phyloP scores from a whole-genome alignment of 2,113 vertebrate genomes.

The Oncorhynchus keta region DNA sequence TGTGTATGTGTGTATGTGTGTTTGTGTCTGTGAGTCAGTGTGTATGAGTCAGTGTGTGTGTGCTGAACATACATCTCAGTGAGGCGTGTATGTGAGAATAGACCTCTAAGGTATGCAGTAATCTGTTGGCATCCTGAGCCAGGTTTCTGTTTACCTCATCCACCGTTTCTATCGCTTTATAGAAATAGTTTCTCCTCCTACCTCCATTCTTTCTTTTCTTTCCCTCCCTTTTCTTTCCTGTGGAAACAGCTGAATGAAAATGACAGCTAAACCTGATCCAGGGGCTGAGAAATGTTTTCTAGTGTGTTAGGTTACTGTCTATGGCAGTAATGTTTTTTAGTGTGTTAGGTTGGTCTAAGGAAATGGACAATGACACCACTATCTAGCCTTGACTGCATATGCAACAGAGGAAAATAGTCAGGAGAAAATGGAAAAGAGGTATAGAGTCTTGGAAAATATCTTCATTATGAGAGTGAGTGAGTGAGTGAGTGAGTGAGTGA shows the following conservation, averaged over 20 bases:
- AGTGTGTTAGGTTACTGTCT: neutral
- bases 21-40: neutral
- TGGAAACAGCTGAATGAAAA: constrained; percentile 52
- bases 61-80: constrained; percentile 5
- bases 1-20: constrained; percentile 14
- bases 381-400: constrained; percentile 6
- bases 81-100: constrained; percentile 1
- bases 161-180: constrained; percentile 55
- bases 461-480: neutral
- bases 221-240: constrained; percentile 19
- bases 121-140: constrained; percentile 60
- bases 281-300: constrained; percentile 31
- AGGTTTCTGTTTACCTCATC: constrained; percentile 76
- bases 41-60: neutral
- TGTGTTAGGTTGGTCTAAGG: neutral
- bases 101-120: constrained; percentile 56
- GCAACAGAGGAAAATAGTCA: neutral
- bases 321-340: constrained; percentile 28
- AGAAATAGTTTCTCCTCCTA: constrained; percentile 64
- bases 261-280: constrained; percentile 53
- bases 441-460: neutral
- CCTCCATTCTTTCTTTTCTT: constrained; percentile 51
- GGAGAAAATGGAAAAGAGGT: constrained; percentile 5
- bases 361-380: constrained; percentile 41
- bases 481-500: constrained; percentile 4